Evolutionary conservation across 2,113 vertebrate genomes (phyloP).

Genomic region (Onychostoma macrolepis): DNA sequence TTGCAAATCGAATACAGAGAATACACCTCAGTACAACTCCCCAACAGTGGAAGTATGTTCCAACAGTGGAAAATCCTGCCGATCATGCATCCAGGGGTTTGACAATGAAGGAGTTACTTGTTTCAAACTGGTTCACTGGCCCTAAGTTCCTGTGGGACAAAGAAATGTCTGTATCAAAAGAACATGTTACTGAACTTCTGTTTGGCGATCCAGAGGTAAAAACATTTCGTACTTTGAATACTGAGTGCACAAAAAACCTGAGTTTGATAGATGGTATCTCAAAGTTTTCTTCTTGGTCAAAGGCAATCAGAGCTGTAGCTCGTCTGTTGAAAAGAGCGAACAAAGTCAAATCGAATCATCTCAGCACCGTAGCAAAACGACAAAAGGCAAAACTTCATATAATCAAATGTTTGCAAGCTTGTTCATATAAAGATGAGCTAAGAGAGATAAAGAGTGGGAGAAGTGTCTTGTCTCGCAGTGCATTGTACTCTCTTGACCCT

Average conservation of each 20-base stretch:
- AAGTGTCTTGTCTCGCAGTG: no score
- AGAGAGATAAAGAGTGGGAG: no score
- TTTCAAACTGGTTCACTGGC: slow-evolving; percentile 44
- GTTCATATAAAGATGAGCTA: no score
- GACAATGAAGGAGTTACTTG: not conserved
- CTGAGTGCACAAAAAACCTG: not conserved
- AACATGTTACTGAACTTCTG: not conserved
- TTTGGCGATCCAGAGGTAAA: slow-evolving; percentile 45
- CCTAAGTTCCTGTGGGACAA: slow-evolving; percentile 41
- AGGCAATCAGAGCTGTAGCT: no score
- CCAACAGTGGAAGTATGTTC: slow-evolving; percentile 25
- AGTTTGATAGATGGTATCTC: slow-evolving; percentile 22
- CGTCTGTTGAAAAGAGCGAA: no score
- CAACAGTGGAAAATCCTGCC: slow-evolving; percentile 21
- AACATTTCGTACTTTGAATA: not conserved
- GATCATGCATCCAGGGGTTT: not conserved
- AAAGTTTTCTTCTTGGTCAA: slow-evolving; percentile 42
- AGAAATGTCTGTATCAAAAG: not conserved
- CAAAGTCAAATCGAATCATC: no score
- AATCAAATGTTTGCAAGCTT: no score
- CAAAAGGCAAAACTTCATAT: no score
- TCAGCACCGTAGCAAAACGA: no score
- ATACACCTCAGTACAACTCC: slow-evolving; percentile 1
- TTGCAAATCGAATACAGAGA: slow-evolving; percentile 14
- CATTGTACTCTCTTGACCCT: no score